Evolutionary conservation across 1,140 invertebrate species (phyloP), one percentile per base, ranked within the genome.

Genomic region (Drosophila sechellia): DNA sequence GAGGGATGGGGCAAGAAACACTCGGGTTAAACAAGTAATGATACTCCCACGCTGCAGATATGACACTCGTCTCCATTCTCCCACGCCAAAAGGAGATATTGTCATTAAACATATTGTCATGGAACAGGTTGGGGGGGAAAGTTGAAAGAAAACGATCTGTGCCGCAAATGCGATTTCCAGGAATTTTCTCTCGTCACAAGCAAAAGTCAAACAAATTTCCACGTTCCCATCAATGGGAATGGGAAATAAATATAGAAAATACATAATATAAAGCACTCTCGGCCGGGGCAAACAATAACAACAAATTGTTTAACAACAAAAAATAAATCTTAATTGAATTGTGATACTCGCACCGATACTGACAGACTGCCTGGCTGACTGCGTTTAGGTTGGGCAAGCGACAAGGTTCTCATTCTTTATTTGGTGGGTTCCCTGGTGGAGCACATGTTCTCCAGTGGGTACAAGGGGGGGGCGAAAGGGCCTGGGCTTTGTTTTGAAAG

Each of bases 271-370:
- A 77, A 77, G 66, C 64, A 70, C 66, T 70, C 66, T 70, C 34
- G 27, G 22, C 50, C 50, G 64, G 42, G 39, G 35, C 70, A 74
- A 64, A 77, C 46, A 66, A 77, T 59, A 77, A 75, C 65, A 81
- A 81, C 78, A 76, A 81, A 87, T 83, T 87, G 84, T 89, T 89
- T 57, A 87, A 89, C 83, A 87, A 86, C 81, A 81, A 87, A 84
- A 89, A 80, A 90, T 89, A 89, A 89, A 89, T 89, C 84, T 89
- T 89, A 89, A 89, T 89, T 89, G 85, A 89, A 90, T 89, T 89
- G 85, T 89, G 84, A 83, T 87, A 83, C 79, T 75, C 66, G 66
- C 65, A 43, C 57, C 53, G 68, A 79, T 72, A 72, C 75, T 65
- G 75, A 63, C 59, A 69, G 75, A 71, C 79, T 74, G 70, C 40